Evolutionary conservation across 2,888 invertebrate genomes (phyloP).

Genomic region (Endomychus coccineus): DNA sequence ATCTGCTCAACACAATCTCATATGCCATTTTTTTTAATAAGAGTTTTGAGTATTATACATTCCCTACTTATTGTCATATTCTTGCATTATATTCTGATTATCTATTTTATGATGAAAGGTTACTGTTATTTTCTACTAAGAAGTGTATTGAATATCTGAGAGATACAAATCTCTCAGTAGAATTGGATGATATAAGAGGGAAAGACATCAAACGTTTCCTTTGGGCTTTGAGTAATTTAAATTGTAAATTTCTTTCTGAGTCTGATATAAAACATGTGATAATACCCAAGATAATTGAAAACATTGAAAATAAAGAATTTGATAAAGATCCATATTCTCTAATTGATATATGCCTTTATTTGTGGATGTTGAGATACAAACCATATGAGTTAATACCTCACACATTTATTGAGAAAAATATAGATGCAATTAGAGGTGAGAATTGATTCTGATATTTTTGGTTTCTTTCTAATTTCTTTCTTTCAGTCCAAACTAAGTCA

Average conservation of each 20-base stretch:
- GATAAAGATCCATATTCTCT: conserved; percentile 30
- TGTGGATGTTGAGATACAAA: conserved; percentile 42
- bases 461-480: conserved; percentile 7
- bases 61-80: conserved; percentile 40
- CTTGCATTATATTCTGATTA: conserved; percentile 42
- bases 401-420: no score
- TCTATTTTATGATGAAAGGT: conserved; percentile 35
- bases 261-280: conserved; percentile 31
- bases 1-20: conserved; percentile 37
- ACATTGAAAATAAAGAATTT: conserved; percentile 29
- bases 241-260: conserved; percentile 28
- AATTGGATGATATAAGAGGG: conserved; percentile 29
- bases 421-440: no score
- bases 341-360: conserved; percentile 37
- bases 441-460: background rate
- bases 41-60: conserved; percentile 35
- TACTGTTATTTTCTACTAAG: conserved; percentile 32
- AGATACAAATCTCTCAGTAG: conserved; percentile 22
- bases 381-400: conserved; percentile 32
- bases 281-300: conserved; percentile 31
- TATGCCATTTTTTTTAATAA: conserved; percentile 38
- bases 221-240: conserved; percentile 40
- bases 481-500: conserved; percentile 28
- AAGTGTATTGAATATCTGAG: conserved; percentile 32
- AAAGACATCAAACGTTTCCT: conserved; percentile 45